Evolutionary conservation across 2,888 invertebrate species (phyloP), one percentile per base, ranked within the genome.

Genomic region (Nomada flava): DNA sequence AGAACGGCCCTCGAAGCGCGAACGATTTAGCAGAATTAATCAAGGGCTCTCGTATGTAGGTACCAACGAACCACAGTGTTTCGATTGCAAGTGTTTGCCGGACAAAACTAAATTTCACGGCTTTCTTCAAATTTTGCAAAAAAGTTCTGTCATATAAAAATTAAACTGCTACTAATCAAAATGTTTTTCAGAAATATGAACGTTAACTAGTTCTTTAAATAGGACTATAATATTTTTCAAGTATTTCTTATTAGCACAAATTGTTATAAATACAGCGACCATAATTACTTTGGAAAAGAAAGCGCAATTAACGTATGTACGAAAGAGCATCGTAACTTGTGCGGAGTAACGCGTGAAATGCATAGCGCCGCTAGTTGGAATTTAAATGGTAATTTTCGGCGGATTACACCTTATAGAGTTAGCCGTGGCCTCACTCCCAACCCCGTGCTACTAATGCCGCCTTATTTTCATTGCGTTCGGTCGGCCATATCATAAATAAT

Each of bases 401-500:
- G 82, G 81, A 80, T 81, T 82, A 79, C 79, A 64, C 65, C 20
- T 57, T 50, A 63, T 44, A 42, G 65, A 67, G 67, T 79, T 79
- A 73, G 59, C 69, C 36, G 50, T 26, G 55, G 26, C 47, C 52
- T 72, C 59, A 10, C 68, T 71, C 68, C 65, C 81, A 71, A 26
- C 60, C 18, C 29, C 9, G 20, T 11, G 62, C 26, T 47, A 4
- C 50, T 81, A 81, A 81, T 76, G 68, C 55, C 62, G 76, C 76
- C 82, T 83, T 82, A 83, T 83, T 83, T 83, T 81, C 82, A 76
- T 81, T 60, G 76, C 72, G 53, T 81, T 82, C 76, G 57, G 76
- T 69, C 71, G 81, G 53, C 68, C 47, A 26, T 65, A n/a, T 47
- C 76, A 50, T 82, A 81, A 81, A 82, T 81, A 82, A 82, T 82